Evolutionary conservation across 2,797 vertebrate species (phyloP).

Genomic region (Chloroceryle inda): DNA sequence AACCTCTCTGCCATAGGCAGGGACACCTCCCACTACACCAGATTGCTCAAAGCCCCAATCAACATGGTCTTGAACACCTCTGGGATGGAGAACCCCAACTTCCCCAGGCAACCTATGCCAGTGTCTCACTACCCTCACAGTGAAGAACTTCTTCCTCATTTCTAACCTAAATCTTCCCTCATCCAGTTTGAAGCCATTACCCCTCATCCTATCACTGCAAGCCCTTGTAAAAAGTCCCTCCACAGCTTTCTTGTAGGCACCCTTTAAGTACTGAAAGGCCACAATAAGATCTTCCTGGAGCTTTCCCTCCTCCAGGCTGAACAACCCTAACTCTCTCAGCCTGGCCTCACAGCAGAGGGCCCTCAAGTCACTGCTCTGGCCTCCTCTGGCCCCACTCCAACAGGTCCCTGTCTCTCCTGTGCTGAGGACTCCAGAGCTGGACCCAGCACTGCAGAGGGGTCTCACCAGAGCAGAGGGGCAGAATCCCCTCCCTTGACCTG

Average conservation of each 20-base stretch:
- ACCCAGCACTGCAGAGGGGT: background rate
- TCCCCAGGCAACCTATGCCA: background rate
- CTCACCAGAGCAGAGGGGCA: background rate
- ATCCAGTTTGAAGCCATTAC: too few relatives aligned
- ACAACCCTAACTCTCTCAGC: background rate
- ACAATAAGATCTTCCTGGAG: background rate
- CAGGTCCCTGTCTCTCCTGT: background rate
- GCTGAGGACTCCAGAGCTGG: background rate
- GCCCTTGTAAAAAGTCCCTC: too few relatives aligned
- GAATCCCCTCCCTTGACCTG: background rate
- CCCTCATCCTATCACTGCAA: too few relatives aligned
- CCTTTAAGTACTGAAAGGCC: background rate
- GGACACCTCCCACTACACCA: too few relatives aligned
- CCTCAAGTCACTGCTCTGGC: background rate
- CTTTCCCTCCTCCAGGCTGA: background rate
- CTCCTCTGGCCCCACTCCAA: background rate
- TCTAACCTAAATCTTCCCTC: background rate
- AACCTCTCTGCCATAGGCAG: too few relatives aligned
- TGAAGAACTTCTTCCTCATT: background rate
- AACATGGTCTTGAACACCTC: background rate
- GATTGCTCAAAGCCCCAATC: background rate
- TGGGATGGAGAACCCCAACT: background rate
- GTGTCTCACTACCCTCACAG: too few relatives aligned
- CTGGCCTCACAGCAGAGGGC: background rate
- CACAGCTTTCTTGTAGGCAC: too few relatives aligned